phyloP scores from a whole-genome alignment of 2,797 vertebrate genomes.

The Potorous gilbertii region DNA sequence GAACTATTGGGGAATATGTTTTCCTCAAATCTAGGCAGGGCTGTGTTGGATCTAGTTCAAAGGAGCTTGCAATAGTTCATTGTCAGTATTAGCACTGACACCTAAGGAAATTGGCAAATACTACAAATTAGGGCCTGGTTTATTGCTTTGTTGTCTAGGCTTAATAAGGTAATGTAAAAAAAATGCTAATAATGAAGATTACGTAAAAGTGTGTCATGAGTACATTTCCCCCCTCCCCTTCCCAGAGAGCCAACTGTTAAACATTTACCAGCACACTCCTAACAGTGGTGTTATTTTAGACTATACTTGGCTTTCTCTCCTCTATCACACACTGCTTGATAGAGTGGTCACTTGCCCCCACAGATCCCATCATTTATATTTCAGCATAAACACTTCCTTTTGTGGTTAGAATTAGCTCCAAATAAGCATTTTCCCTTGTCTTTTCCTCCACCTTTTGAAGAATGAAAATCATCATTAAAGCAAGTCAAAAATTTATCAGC shows the following conservation, averaged over 20 bases:
- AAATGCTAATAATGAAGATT: background rate
- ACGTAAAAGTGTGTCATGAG: background rate
- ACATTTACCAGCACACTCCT: background rate
- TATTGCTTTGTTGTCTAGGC: background rate
- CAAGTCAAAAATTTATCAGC: background rate
- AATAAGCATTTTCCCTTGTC: background rate
- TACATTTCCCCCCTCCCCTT: background rate
- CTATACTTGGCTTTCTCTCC: background rate
- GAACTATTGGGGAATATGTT: background rate
- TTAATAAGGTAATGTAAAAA: background rate
- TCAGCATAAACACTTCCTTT: background rate
- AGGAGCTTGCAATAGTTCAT: background rate
- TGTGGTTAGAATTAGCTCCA: background rate
- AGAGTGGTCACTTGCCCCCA: background rate
- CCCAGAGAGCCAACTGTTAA: background rate
- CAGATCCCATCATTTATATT: background rate
- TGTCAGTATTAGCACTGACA: background rate
- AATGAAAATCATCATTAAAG: background rate
- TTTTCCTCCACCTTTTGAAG: background rate
- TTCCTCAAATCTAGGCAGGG: background rate
- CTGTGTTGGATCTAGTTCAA: background rate
- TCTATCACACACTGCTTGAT: background rate
- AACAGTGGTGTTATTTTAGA: background rate
- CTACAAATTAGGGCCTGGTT: background rate
- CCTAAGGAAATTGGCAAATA: background rate